Percentiles rank a stretch among this genome's conserved stretches.
Conservation (phyloP, 2,888 invertebrate genomes). For the Drosophila nr. fundita region DNA sequence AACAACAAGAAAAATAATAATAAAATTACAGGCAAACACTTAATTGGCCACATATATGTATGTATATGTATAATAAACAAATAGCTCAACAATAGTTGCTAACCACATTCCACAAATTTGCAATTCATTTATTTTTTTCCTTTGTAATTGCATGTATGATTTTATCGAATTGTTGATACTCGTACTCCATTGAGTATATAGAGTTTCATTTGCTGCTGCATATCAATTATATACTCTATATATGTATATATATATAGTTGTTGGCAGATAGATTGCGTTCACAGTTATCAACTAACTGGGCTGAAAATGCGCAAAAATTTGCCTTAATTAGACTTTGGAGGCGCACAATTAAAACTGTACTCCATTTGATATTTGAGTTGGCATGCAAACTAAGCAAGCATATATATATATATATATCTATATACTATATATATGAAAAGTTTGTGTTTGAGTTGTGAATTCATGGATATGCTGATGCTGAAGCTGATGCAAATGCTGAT, state of each 20-base stretch:
- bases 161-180: slow-evolving; percentile 22
- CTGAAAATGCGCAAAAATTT: slow-evolving; percentile 29
- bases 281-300: slow-evolving; percentile 35
- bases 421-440: slow-evolving; percentile 3
- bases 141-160: slow-evolving; percentile 34
- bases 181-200: slow-evolving; percentile 16
- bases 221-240: slow-evolving; percentile 5
- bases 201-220: slow-evolving; percentile 5
- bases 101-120: slow-evolving; percentile 22
- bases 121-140: slow-evolving; percentile 39
- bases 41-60: slow-evolving; percentile 44
- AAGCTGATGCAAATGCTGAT: slow-evolving; percentile 27
- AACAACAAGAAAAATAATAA: slow-evolving; percentile 19
- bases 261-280: neutral
- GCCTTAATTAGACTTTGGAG: slow-evolving; percentile 47
- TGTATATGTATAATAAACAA: slow-evolving; percentile 45
- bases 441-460: slow-evolving; percentile 31
- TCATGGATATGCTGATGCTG: slow-evolving; percentile 22
- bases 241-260: neutral
- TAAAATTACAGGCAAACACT: slow-evolving; percentile 52
- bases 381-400: neutral
- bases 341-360: slow-evolving; percentile 53
- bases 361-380: slow-evolving; percentile 39
- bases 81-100: slow-evolving; percentile 29
- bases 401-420: neutral